A percentile compares a stretch with the other conserved stretches of the same genome.
Evolutionary conservation across 2,113 vertebrate genomes (phyloP).

Genomic region (Trichechus manatus): DNA sequence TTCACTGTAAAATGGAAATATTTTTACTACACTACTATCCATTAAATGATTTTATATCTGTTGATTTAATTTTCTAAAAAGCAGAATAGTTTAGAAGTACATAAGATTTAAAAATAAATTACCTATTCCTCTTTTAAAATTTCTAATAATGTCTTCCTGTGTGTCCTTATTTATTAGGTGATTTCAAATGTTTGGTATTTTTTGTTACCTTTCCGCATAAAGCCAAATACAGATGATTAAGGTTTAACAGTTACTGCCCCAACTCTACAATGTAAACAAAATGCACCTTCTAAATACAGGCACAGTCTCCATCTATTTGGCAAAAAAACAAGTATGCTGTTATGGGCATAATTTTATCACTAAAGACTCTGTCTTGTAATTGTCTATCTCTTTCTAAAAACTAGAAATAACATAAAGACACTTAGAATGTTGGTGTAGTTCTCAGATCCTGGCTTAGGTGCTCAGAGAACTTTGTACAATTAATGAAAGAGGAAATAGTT

Average conservation of each 20-base stretch:
- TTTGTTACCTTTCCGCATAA: conserved; percentile 11
- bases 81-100: background rate
- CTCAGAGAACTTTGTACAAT: conserved; percentile 17
- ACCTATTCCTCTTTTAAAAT: conserved; percentile 48
- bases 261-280: conserved; percentile 49
- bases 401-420: background rate
- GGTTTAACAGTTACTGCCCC: background rate
- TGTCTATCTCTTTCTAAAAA: background rate
- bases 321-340: background rate
- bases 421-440: background rate
- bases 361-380: background rate
- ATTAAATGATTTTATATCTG: conserved; percentile 19
- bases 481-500: conserved; percentile 12
- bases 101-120: conserved; percentile 40
- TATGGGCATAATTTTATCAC: background rate
- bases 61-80: background rate
- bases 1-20: conserved; percentile 62
- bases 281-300: background rate
- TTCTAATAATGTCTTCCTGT: conserved; percentile 22
- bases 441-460: background rate
- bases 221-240: background rate
- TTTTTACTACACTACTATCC: conserved; percentile 3
- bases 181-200: conserved; percentile 17
- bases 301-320: background rate
- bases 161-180: background rate